A percentile compares a stretch with the other conserved stretches of the same genome.
Conservation (phyloP, 2,888 invertebrate genomes). For the Chrysolina oricalcia region DNA sequence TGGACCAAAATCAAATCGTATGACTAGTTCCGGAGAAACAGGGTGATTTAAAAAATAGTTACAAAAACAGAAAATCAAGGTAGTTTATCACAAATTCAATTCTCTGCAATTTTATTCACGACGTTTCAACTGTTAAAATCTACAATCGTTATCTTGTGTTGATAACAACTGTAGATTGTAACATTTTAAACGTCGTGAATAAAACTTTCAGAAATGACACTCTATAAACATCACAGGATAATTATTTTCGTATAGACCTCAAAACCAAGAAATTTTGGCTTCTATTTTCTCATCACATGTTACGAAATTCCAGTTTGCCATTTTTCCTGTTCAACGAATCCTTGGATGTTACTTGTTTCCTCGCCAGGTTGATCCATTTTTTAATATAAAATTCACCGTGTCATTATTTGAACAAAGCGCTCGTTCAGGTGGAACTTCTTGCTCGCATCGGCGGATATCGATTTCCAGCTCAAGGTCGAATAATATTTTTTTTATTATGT, state of each 20-base stretch:
- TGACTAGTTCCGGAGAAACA: no score
- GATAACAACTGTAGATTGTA: no score
- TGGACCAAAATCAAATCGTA: no score
- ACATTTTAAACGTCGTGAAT: no score
- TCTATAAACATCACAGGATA: no score
- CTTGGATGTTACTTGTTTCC: background rate
- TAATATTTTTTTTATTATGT: background rate
- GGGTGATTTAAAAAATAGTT: no score
- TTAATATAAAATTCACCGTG: background rate
- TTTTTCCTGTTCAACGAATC: slow-evolving; percentile 8
- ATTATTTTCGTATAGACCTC: background rate
- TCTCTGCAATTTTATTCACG: no score
- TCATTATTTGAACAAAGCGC: slow-evolving; percentile 8
- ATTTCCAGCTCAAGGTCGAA: background rate
- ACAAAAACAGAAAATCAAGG: no score
- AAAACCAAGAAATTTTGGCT: background rate
- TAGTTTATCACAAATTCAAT: no score
- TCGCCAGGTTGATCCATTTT: background rate
- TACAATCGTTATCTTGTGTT: no score
- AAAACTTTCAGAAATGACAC: no score
- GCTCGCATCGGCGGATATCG: slow-evolving; percentile 8
- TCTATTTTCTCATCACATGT: background rate
- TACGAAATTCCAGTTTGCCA: background rate
- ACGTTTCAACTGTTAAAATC: no score
- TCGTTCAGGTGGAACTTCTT: background rate